phyloP scores from a whole-genome alignment of 2,797 vertebrate genomes.

The Platyrinchus mystaceus region DNA sequence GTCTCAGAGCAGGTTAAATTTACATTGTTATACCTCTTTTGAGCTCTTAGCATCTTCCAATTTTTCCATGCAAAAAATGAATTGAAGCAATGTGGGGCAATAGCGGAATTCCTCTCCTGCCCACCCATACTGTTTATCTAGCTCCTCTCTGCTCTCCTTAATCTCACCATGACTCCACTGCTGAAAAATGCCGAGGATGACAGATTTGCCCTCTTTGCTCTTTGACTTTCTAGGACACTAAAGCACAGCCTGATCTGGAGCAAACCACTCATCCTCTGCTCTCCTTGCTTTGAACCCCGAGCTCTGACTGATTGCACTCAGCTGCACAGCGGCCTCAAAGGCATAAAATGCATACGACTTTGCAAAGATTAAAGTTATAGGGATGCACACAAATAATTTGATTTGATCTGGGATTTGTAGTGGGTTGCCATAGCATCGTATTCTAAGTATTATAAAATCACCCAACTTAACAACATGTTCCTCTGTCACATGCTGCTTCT shows the following conservation, averaged over 20 bases:
- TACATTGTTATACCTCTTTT: neutral
- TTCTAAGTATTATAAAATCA: constrained; percentile 40
- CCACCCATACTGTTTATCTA: neutral
- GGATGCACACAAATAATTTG: constrained; percentile 41
- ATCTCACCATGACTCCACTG: neutral
- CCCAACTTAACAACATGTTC: constrained; percentile 47
- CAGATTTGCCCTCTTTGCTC: neutral
- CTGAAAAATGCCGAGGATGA: neutral
- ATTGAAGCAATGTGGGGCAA: neutral
- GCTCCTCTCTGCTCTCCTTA: neutral
- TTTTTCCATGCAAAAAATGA: neutral
- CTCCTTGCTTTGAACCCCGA: constrained; percentile 23
- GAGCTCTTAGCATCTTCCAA: neutral
- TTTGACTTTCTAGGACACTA: constrained; percentile 33
- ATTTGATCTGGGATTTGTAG: constrained; percentile 59
- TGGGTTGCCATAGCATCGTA: constrained; percentile 64
- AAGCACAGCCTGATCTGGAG: neutral
- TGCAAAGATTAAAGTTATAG: constrained; percentile 41
- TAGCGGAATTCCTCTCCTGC: neutral
- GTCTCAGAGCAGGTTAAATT: neutral
- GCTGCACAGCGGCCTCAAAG: constrained; percentile 10
- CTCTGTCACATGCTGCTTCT: constrained; percentile 33
- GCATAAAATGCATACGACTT: constrained; percentile 1
- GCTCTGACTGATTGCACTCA: constrained; percentile 18
- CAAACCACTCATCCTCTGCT: neutral